These are phyloP conservation scores for Amaurobius ferox DNA, from an alignment of 2,888 invertebrate genomes.

Conservation along the genomic window DNA sequence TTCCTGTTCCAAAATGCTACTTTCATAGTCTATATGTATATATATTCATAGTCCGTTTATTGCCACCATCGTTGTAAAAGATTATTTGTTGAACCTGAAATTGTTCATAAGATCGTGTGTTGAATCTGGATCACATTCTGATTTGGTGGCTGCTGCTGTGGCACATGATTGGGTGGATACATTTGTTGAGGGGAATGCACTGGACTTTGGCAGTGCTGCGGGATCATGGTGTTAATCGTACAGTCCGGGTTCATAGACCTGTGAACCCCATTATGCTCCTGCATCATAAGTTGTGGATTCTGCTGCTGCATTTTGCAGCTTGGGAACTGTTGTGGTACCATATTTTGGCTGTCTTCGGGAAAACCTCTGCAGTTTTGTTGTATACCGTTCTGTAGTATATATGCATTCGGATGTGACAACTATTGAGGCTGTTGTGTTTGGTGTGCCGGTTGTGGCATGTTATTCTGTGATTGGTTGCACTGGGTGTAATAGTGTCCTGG, in stretches of 20 bases:
- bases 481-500: slow-evolving; percentile 61
- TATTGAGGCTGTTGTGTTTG: slow-evolving; percentile 45
- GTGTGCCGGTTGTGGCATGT: slow-evolving; percentile 50
- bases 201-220: slow-evolving; percentile 69
- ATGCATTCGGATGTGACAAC: slow-evolving; percentile 65
- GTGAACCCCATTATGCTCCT: slow-evolving; percentile 54
- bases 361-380: slow-evolving; percentile 77
- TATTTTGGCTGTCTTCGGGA: slow-evolving; percentile 80
- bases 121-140: slow-evolving; percentile 57
- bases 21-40: too few relatives aligned
- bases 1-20: too few relatives aligned
- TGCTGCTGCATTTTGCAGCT: slow-evolving; percentile 86
- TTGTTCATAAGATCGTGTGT: too few relatives aligned
- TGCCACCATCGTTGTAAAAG: too few relatives aligned
- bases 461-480: slow-evolving; percentile 45
- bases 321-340: slow-evolving; percentile 84
- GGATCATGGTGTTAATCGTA: slow-evolving; percentile 59
- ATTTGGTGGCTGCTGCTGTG: slow-evolving; percentile 43
- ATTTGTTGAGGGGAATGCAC: slow-evolving; percentile 72
- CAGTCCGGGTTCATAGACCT: slow-evolving; percentile 57
- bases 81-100: too few relatives aligned
- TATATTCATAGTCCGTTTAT: too few relatives aligned
- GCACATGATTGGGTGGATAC: slow-evolving; percentile 59
- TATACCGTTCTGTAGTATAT: slow-evolving; percentile 70
- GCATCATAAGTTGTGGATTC: slow-evolving; percentile 75